A percentile compares a stretch with the other conserved stretches of the same genome.
Evolutionary conservation across 2,113 vertebrate species (phyloP).

Genomic region (Tenrec ecaudatus): DNA sequence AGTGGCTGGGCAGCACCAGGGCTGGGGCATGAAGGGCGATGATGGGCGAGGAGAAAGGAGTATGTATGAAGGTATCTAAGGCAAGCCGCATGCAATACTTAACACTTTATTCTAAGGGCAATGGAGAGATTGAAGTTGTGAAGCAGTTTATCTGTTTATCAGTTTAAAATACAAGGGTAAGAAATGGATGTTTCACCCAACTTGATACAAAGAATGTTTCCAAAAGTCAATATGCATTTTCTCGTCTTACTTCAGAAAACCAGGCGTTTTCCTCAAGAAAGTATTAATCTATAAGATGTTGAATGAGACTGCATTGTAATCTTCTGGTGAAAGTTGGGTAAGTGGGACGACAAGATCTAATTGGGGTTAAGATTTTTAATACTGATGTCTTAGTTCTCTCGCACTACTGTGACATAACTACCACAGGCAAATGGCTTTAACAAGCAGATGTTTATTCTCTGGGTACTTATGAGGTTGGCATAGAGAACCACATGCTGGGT

Average conservation of each 20-base stretch:
- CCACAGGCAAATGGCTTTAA: too few relatives aligned
- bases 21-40: rapidly evolving
- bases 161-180: not conserved
- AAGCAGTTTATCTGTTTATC: not conserved
- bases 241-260: not conserved
- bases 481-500: too few relatives aligned
- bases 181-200: not conserved
- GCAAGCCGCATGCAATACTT: not conserved
- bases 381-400: too few relatives aligned
- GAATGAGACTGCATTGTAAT: not conserved
- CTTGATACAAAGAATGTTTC: not conserved
- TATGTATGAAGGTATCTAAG: rapidly evolving
- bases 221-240: not conserved
- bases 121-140: not conserved
- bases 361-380: not conserved
- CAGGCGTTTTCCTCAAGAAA: not conserved
- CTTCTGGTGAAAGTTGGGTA: not conserved
- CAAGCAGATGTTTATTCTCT: too few relatives aligned
- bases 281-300: not conserved
- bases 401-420: too few relatives aligned
- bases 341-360: not conserved
- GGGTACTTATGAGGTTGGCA: too few relatives aligned
- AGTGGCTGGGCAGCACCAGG: not conserved
- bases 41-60: rapidly evolving
- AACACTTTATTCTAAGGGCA: not conserved